phyloP scores from a whole-genome alignment of 2,113 vertebrate species.

The Montifringilla adamsi region DNA sequence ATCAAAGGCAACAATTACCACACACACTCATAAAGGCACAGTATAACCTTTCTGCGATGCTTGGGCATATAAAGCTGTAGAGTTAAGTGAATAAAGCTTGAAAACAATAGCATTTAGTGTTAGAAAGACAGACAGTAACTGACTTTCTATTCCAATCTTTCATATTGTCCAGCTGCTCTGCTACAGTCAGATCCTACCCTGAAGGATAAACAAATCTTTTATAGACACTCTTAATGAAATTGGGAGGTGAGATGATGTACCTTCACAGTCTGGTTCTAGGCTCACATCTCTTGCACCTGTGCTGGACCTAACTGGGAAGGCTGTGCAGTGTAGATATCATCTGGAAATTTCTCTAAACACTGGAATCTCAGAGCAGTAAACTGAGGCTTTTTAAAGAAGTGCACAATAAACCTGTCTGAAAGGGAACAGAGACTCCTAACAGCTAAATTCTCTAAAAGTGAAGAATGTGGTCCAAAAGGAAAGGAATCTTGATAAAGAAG shows the following conservation, averaged over 20 bases:
- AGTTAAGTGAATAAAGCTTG: background rate
- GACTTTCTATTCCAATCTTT: background rate
- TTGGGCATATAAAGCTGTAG: background rate
- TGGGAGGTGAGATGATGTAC: background rate
- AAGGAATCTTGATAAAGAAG: background rate
- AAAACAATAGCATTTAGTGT: background rate
- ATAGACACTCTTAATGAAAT: background rate
- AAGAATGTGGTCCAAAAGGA: background rate
- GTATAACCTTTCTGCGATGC: background rate
- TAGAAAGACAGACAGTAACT: background rate
- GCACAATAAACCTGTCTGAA: background rate
- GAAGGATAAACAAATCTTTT: slow-evolving; percentile 17
- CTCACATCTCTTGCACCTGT: background rate
- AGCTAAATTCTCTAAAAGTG: background rate
- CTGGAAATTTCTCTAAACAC: background rate
- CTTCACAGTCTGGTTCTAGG: background rate
- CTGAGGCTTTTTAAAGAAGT: background rate
- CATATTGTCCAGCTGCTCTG: background rate
- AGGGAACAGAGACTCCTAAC: background rate
- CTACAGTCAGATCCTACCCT: background rate
- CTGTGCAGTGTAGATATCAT: background rate
- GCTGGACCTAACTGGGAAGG: background rate
- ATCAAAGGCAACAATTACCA: background rate
- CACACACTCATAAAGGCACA: background rate
- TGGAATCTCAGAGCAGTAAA: background rate